Evolutionary conservation across 2,888 invertebrate genomes (phyloP).

Genomic region (Graphium colonna): DNA sequence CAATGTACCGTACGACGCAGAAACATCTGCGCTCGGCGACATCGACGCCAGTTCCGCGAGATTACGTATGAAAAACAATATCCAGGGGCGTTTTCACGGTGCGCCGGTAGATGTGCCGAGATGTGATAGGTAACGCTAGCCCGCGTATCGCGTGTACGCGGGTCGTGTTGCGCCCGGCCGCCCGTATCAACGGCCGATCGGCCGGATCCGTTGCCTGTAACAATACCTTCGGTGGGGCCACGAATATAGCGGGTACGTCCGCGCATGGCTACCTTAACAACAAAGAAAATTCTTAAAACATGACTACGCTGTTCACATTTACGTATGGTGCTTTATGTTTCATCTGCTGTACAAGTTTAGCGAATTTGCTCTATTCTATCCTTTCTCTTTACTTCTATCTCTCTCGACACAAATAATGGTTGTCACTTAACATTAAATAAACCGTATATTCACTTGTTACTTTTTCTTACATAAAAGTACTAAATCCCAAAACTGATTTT

Average conservation of each 20-base stretch:
- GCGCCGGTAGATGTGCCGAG: constrained; percentile 35
- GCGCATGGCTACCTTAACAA: too few species aligned
- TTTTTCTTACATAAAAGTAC: too few species aligned
- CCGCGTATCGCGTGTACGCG: constrained; percentile 69
- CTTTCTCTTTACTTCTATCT: too few species aligned
- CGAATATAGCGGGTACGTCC: constrained; percentile 28
- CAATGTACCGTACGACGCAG: neutral
- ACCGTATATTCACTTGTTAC: too few species aligned
- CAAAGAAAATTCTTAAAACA: constrained; percentile 7
- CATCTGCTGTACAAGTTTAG: too few species aligned
- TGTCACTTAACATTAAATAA: too few species aligned
- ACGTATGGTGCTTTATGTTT: too few species aligned
- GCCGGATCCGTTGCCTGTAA: constrained; percentile 76
- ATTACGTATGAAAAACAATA: constrained; percentile 22
- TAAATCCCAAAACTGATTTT: too few species aligned
- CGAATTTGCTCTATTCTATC: too few species aligned
- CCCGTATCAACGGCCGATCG: constrained; percentile 78
- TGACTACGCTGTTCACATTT: too few species aligned
- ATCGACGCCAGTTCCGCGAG: constrained; percentile 19
- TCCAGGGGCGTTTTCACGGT: constrained; percentile 18
- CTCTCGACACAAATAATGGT: too few species aligned
- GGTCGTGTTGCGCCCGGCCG: constrained; percentile 72
- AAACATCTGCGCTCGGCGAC: neutral
- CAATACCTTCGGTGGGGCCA: constrained; percentile 64
- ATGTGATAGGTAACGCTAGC: constrained; percentile 75